phyloP scores from a whole-genome alignment of 2,797 vertebrate genomes.

The Pelochelys cantorii region DNA sequence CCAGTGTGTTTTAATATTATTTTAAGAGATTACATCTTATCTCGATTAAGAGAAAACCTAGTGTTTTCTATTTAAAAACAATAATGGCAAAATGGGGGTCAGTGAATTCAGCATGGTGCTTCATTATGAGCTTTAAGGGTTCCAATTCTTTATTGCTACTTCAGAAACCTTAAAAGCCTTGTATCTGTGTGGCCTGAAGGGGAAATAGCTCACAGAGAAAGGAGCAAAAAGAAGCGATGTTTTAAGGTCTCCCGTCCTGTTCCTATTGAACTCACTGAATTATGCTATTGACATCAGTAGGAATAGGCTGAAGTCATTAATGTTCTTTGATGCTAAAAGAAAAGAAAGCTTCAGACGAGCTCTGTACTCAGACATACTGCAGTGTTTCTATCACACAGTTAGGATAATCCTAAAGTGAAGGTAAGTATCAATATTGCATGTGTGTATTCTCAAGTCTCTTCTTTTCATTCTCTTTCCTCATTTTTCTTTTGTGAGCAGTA shows the following conservation, averaged over 20 bases:
- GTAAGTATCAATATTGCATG: constrained; percentile 68
- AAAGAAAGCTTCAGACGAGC: constrained; percentile 47
- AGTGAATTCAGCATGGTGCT: constrained; percentile 62
- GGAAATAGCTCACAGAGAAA: constrained; percentile 25
- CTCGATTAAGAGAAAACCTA: constrained; percentile 28
- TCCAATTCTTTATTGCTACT: constrained; percentile 44
- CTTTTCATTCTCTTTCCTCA: not conserved
- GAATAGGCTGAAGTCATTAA: constrained; percentile 48
- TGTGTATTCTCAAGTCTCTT: constrained; percentile 7
- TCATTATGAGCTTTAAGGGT: constrained; percentile 55
- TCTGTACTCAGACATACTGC: constrained; percentile 13
- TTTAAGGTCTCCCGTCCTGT: constrained; percentile 40
- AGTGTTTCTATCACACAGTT: constrained; percentile 16
- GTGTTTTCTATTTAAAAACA: constrained; percentile 41
- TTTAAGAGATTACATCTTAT: constrained; percentile 29
- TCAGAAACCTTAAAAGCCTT: constrained; percentile 80
- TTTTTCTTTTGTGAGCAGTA: constrained; percentile 13
- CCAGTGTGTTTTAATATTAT: not conserved
- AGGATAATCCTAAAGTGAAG: constrained; percentile 52
- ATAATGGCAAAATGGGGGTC: constrained; percentile 62
- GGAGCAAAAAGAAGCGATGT: constrained; percentile 49
- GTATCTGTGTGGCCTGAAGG: constrained; percentile 71
- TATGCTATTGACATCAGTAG: constrained; percentile 38
- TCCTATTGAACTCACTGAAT: constrained; percentile 33
- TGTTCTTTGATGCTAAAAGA: constrained; percentile 34